Evolutionary conservation across 2,797 vertebrate species (phyloP), one percentile per base, ranked within the genome.

Genomic region (Avahi laniger): DNA sequence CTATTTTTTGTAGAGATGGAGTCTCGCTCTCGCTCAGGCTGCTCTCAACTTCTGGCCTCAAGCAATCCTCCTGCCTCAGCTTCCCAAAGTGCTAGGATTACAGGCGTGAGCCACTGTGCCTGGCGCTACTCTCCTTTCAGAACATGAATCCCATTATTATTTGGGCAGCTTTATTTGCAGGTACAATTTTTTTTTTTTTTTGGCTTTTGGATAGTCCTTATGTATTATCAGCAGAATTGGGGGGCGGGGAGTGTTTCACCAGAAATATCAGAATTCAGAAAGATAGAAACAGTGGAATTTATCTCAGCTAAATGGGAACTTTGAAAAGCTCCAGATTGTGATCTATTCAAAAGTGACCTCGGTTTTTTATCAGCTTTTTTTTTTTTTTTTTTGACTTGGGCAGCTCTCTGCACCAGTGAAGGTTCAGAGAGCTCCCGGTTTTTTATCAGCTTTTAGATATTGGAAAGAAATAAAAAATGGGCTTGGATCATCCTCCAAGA

Each of bases 221-320:
- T 73, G 28, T 85, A 7, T 91, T 76, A 59, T n/a, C 87, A 41
- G 54, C 35, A 78, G 22, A 89, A 81, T 26, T 82, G 24, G 33
- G 78, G 33, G 78, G 93, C 7, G 43, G 43, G 85, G 57, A 54
- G 93, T 89, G 80, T 91, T 76, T 59, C 59, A 82, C 57, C 35
- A 86, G 61, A 93, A 93, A 91, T 13, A 82, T 89, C 48, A 72
- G 61, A 95, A 76, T 95, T 89, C 48, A 79, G 33, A 95, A 89
- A 84, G 65, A 73, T 17, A 38, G 52, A 94, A 90, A 70, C 20
- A 59, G 57, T 63, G 38, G 24, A 83, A 89, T 94, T 90, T 89
- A 92, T 96, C 28, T 72, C 61, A 52, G 65, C 43, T 70, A 92
- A 87, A 69, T 35, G 38, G 38, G 35, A 96, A 69, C 41, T 89